Evolutionary conservation across 2,797 vertebrate species (phyloP).

Genomic region (Aulostomus chinensis): DNA sequence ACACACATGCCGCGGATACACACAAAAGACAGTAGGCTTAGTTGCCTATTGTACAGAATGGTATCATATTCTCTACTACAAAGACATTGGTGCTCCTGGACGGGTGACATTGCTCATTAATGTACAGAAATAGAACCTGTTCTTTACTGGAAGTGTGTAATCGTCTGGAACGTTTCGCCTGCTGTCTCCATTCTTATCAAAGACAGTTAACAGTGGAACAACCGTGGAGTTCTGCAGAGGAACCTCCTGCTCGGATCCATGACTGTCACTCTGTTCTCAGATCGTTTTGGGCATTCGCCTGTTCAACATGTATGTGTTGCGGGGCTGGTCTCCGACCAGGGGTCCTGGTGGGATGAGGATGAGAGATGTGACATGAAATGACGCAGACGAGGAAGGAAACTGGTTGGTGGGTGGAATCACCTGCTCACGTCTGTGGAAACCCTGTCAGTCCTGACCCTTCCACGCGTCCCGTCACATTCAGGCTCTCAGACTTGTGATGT

Average conservation of each 20-base stretch:
- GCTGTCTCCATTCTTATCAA: slow-evolving; percentile 36
- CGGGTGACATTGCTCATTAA: slow-evolving; percentile 62
- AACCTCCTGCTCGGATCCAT: too few species aligned
- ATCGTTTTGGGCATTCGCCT: too few species aligned
- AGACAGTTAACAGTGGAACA: slow-evolving; percentile 16
- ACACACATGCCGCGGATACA: neutral
- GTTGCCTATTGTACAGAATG: neutral
- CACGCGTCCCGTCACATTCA: too few species aligned
- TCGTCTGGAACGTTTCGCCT: slow-evolving; percentile 41
- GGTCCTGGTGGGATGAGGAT: too few species aligned
- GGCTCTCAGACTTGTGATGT: too few species aligned
- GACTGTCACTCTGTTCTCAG: neutral
- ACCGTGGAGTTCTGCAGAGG: slow-evolving; percentile 17
- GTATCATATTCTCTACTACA: slow-evolving; percentile 50
- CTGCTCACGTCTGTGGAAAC: too few species aligned
- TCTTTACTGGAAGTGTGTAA: slow-evolving; percentile 67
- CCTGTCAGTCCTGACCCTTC: too few species aligned
- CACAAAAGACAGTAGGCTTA: slow-evolving; percentile 13
- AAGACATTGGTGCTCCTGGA: slow-evolving; percentile 63
- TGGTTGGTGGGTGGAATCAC: too few species aligned
- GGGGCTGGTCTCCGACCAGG: too few species aligned
- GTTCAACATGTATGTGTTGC: too few species aligned
- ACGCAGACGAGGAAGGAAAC: too few species aligned
- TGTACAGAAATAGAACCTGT: slow-evolving; percentile 67
- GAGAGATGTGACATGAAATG: too few species aligned